phyloP scores from a whole-genome alignment of 2,113 vertebrate species.

The Anolis carolinensis region DNA sequence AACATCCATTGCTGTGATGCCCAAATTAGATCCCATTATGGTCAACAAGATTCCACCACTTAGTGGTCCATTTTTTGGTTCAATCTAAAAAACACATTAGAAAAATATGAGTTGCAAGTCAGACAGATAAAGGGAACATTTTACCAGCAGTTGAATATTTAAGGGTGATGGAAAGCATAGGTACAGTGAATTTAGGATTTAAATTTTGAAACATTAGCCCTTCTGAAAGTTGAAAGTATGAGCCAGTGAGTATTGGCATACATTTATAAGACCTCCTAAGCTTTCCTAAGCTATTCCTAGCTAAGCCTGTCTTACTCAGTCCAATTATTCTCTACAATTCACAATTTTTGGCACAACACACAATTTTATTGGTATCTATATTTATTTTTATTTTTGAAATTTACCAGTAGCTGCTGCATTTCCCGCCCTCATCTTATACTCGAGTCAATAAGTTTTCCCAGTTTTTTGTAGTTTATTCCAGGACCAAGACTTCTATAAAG shows the following conservation, averaged over 20 bases:
- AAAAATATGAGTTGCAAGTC: conserved; percentile 1
- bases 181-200: neutral
- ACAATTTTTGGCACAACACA: neutral
- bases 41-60: conserved; percentile 87
- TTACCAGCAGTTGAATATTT: neutral
- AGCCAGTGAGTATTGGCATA: neutral
- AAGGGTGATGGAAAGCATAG: neutral
- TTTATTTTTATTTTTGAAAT: too few relatives aligned
- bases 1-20: conserved; percentile 85
- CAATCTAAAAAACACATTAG: conserved; percentile 78
- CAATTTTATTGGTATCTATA: too few relatives aligned
- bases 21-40: conserved; percentile 93
- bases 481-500: neutral
- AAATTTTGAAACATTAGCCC: neutral
- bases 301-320: neutral
- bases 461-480: too few relatives aligned
- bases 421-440: too few relatives aligned
- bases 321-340: neutral
- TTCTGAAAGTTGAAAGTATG: neutral
- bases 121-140: neutral
- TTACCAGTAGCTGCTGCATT: too few relatives aligned
- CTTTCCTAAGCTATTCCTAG: neutral
- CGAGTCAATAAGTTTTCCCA: too few relatives aligned
- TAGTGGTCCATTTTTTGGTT: conserved; percentile 87
- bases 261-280: neutral